Evolutionary conservation across 2,888 invertebrate species (phyloP), one percentile per base, ranked within the genome.

Genomic region (Heterodera filipjevi): DNA sequence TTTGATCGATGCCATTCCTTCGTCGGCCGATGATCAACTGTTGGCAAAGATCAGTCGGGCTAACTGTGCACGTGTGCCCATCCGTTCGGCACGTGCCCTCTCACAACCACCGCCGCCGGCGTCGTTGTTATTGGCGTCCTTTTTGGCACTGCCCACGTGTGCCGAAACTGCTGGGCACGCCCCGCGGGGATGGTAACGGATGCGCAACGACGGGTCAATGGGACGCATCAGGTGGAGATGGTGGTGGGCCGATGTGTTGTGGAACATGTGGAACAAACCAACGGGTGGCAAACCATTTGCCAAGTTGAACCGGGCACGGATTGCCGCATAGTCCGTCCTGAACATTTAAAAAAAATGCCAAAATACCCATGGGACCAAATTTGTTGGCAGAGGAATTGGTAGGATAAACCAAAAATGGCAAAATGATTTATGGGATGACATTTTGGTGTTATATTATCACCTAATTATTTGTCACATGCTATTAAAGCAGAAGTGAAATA

Each of bases 221-320:
- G 88, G 85, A 59, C 88, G 80, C 39, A 88, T 77, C 16, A 87
- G 77, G 71, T 88, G 88, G 12, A 88, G 77, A n/a, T 82, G 77
- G 19, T 82, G 79, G 70, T 86, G 86, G 39, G 27, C 59, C 10
- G 59, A 27, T 5, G n/a, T 27, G n/a, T n/a, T 27, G 59, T 59
- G 59, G 27, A 59, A 59, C 27, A 59, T 2, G 10, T 59, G 59
- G 59, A 27, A 59, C 27, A 59, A 12, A 8, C 27, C 59, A 22
- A 59, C 22, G 27, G 27, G 27, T 27, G 59, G 5, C 10, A 27
- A 1, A 14, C 6, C 49, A 49, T 49, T 49, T 49, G 14, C 2
- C 16, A 16, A 3, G 1, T 0, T 49, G 49, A 3, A 66, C 3
- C 27, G 22, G 32, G 68, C 68, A 68, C 68, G 68, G 22, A 35